phyloP scores from a whole-genome alignment of 2,797 vertebrate species.

The Coranthus polyacanthus region DNA sequence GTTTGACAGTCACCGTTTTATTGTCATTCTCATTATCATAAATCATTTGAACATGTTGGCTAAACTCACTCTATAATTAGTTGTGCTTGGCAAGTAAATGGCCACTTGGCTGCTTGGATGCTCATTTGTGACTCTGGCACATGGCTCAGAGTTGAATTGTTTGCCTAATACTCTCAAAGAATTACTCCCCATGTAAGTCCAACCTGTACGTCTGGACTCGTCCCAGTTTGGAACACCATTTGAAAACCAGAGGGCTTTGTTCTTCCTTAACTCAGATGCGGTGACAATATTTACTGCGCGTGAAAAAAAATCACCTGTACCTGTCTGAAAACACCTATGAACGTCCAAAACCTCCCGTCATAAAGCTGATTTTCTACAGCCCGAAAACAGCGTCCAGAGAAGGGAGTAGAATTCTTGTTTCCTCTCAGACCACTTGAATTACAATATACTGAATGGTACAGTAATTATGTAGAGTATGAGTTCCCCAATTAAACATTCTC shows the following conservation, averaged over 20 bases:
- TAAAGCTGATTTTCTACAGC: no score
- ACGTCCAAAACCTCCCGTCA: no score
- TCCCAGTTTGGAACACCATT: conserved; percentile 52
- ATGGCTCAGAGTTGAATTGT: conserved; percentile 62
- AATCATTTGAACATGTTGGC: conserved; percentile 70
- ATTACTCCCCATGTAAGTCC: conserved; percentile 61
- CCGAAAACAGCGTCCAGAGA: no score
- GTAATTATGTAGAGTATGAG: no score
- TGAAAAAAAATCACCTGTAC: no score
- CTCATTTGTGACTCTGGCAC: conserved; percentile 79
- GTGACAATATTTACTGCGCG: conserved; percentile 60
- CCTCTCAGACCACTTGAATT: no score
- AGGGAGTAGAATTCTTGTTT: no score
- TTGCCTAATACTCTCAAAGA: conserved; percentile 77
- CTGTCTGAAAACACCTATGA: no score
- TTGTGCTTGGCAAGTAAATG: conserved; percentile 70
- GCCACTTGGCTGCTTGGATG: conserved; percentile 69
- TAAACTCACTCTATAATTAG: conserved; percentile 77
- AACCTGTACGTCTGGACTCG: conserved; percentile 61
- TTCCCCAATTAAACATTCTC: no score
- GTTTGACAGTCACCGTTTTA: conserved; percentile 57
- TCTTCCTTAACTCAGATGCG: conserved; percentile 52
- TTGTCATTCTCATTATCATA: conserved; percentile 70
- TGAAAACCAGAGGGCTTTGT: conserved; percentile 50
- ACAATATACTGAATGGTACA: conserved; percentile 7